phyloP scores from a whole-genome alignment of 2,113 vertebrate species.

The Phyllopteryx taeniolatus region DNA sequence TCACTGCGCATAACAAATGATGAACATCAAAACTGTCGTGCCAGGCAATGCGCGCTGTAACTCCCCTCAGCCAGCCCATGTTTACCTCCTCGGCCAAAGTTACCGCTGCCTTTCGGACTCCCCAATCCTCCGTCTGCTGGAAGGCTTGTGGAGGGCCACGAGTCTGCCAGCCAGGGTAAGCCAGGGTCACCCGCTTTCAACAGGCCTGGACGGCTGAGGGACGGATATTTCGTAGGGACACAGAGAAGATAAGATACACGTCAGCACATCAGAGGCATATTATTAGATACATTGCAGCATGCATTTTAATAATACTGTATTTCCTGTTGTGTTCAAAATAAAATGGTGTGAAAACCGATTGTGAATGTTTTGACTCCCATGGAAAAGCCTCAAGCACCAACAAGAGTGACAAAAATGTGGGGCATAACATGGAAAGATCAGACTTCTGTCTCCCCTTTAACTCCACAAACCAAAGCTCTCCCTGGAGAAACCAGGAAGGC shows the following conservation, averaged over 20 bases:
- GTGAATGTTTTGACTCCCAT: constrained; percentile 65
- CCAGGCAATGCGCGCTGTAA: constrained; percentile 44
- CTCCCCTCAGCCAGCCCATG: constrained; percentile 20
- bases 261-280: constrained; percentile 21
- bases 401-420: constrained; percentile 66
- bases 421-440: constrained; percentile 75
- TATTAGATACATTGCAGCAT: constrained; percentile 40
- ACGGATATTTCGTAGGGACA: constrained; percentile 36
- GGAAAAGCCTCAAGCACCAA: constrained; percentile 51
- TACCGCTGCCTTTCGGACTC: constrained; percentile 83
- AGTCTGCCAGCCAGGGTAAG: constrained; percentile 93
- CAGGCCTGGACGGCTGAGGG: constrained; percentile 84
- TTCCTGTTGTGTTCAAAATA: constrained; percentile 63
- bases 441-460: constrained; percentile 47
- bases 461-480: constrained; percentile 52
- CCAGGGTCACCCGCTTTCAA: constrained; percentile 85
- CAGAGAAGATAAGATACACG: constrained; percentile 8
- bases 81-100: constrained; percentile 89
- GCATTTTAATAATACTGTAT: constrained; percentile 23
- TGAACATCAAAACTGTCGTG: constrained; percentile 59
- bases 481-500: constrained; percentile 53
- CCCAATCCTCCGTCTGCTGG: constrained; percentile 85
- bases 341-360: constrained; percentile 65
- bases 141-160: constrained; percentile 92
- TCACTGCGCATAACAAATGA: constrained; percentile 53